These are phyloP conservation scores for Neocrepidodera transversa DNA, from an alignment of 2,888 invertebrate species.

Conservation along the genomic window DNA sequence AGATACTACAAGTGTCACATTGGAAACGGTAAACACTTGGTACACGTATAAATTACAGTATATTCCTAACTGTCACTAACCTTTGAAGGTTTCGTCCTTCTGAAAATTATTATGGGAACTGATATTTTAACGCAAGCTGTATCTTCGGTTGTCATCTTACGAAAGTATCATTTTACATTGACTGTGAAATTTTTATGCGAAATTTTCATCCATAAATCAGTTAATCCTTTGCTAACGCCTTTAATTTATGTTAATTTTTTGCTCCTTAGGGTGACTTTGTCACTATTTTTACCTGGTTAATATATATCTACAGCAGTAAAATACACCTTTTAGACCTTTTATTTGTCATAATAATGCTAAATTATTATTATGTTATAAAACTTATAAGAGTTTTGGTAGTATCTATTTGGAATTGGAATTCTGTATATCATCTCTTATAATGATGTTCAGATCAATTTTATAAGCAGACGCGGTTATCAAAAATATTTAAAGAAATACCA, in stretches of 20 bases:
- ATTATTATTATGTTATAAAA: too few relatives aligned
- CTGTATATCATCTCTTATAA: too few relatives aligned
- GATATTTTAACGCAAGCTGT: conserved; percentile 28
- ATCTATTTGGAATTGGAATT: not conserved
- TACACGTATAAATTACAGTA: conserved; percentile 20
- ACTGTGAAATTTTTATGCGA: conserved; percentile 33
- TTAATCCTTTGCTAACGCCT: conserved; percentile 18
- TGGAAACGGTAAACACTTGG: conserved; percentile 21
- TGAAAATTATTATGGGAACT: conserved; percentile 30
- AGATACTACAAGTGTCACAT: conserved; percentile 23
- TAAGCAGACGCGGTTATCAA: too few relatives aligned
- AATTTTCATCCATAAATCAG: conserved; percentile 34
- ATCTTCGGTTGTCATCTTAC: conserved; percentile 32
- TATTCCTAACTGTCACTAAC: conserved; percentile 20
- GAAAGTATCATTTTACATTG: conserved; percentile 37
- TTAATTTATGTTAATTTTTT: conserved; percentile 28
- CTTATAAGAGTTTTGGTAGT: too few relatives aligned
- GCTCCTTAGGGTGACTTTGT: too few relatives aligned
- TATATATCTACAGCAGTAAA: too few relatives aligned
- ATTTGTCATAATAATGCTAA: too few relatives aligned
- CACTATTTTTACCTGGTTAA: too few relatives aligned
- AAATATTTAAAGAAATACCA: too few relatives aligned
- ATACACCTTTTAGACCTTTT: too few relatives aligned
- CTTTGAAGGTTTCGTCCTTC: conserved; percentile 19
- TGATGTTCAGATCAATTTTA: too few relatives aligned